Conservation (phyloP, 2,797 vertebrate genomes). For the Ctenosaura bakeri region DNA sequence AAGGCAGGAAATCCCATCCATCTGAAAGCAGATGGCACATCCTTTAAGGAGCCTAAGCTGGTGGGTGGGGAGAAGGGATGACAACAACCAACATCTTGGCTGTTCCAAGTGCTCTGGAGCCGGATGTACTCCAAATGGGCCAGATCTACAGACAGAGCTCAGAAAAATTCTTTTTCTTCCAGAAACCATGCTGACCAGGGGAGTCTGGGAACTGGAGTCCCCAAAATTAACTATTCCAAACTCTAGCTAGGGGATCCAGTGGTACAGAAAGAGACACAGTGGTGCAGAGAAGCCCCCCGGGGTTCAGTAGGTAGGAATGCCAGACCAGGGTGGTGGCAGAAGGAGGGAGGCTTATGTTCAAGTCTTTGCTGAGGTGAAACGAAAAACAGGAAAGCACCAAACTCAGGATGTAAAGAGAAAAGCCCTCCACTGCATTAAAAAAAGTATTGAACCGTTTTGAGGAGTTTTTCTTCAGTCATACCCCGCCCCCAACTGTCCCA, state of each 20-base stretch:
- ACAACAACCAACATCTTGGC: neutral
- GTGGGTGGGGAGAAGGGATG: neutral
- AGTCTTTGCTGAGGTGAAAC: neutral
- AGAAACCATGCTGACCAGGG: too few relatives aligned
- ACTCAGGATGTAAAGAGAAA: neutral
- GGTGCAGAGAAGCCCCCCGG: too few relatives aligned
- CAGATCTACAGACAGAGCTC: neutral
- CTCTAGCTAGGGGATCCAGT: too few relatives aligned
- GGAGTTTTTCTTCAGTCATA: neutral
- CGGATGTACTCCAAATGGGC: too few relatives aligned
- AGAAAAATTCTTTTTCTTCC: neutral
- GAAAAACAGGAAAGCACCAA: neutral
- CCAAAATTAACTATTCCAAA: too few relatives aligned
- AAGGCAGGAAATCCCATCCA: slow-evolving; percentile 35
- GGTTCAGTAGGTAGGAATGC: neutral
- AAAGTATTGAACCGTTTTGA: neutral
- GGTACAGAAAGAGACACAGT: too few relatives aligned
- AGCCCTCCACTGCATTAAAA: neutral
- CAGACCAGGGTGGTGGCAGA: neutral
- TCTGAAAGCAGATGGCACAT: slow-evolving; percentile 31
- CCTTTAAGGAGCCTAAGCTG: slow-evolving; percentile 6
- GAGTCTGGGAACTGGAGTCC: too few relatives aligned
- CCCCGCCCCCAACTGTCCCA: too few relatives aligned
- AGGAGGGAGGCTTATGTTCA: neutral
- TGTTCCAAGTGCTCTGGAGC: neutral